phyloP scores from a whole-genome alignment of 2,888 invertebrate species.

The Tillus elongatus region DNA sequence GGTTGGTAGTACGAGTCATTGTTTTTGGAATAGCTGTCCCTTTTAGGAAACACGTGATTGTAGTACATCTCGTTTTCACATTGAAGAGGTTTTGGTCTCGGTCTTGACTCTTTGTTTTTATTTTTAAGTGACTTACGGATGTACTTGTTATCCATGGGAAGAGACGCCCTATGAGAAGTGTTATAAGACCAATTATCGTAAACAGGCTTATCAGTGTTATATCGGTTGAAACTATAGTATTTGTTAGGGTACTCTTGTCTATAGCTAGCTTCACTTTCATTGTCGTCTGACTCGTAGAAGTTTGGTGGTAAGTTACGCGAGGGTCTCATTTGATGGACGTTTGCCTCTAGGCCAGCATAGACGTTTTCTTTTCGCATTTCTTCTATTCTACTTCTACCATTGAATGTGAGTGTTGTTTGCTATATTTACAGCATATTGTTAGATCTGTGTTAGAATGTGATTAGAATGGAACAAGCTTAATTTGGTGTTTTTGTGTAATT shows the following conservation, averaged over 20 bases:
- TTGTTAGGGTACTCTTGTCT: slow-evolving; percentile 26
- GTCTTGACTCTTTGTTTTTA: slow-evolving; percentile 36
- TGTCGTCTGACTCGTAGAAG: slow-evolving; percentile 34
- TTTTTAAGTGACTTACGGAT: slow-evolving; percentile 26
- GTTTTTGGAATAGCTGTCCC: slow-evolving; percentile 24
- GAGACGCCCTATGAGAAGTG: slow-evolving; percentile 28
- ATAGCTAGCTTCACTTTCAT: slow-evolving; percentile 29
- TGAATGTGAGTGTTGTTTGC: slow-evolving; percentile 41
- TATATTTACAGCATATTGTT: slow-evolving; percentile 41
- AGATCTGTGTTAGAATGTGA: slow-evolving; percentile 37
- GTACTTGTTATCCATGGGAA: slow-evolving; percentile 27
- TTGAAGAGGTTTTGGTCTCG: slow-evolving; percentile 51
- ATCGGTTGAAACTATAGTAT: slow-evolving; percentile 37
- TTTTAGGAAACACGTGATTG: slow-evolving; percentile 51
- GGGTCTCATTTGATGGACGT: slow-evolving; percentile 24
- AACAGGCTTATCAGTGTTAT: slow-evolving; percentile 29
- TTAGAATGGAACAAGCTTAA: no score
- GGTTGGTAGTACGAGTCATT: slow-evolving; percentile 37
- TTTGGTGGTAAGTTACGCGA: slow-evolving; percentile 29
- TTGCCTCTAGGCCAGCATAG: slow-evolving; percentile 33
- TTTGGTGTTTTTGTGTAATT: no score
- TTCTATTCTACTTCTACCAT: slow-evolving; percentile 41
- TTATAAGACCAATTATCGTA: slow-evolving; percentile 34
- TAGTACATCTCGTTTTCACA: slow-evolving; percentile 52
- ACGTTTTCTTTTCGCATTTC: slow-evolving; percentile 32